Evolutionary conservation across 2,888 invertebrate species (phyloP), one percentile per base, ranked within the genome.

Genomic region (Torymus texanus): DNA sequence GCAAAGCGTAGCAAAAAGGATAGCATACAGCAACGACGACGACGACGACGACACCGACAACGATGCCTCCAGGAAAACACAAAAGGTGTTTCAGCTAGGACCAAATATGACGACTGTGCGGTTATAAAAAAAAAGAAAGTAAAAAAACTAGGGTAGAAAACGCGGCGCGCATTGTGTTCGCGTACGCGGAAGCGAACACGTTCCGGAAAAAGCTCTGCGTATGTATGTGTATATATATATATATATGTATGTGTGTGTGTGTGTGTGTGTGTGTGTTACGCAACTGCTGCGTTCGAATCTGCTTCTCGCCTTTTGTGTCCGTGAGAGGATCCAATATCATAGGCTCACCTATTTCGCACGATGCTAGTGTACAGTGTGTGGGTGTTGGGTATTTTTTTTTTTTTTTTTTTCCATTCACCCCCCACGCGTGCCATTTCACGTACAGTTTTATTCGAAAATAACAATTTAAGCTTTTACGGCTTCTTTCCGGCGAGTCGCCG

Each of bases 391-490:
- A 21, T 21, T 21, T 21, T 21, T 21, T 24, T 21, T 55, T 16
- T n/a, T 51, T 8, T 18, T 63, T 3, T 56, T 63, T 65, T 56
- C 29, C 65, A 58, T 58, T 58, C 4, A 1, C 0, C 50, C 14
- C 13, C 4, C 14, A 8, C 4, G 0, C 10, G 21, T 53, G 14
- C 18, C 13, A 4, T 18, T 41, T 63, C 16, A 8, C 18, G 1
- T 21, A 14, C 8, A 41, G 67, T 68, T 74, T 75, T 75, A 67
- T 67, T 68, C 41, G 62, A 75, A 68, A 75, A 75, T 75, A 75
- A 68, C 62, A 61, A 75, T 75, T 75, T 75, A 62, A 75, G 62
- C 67, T 75, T 75, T 75, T 68, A 68, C 62, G 53, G 61, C 62
- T 66, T 68, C 55, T 62, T 61, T 24, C 66, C 66, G 66, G 58